Conservation (phyloP, 2,797 vertebrate species). For the Anniella stebbinsi region DNA sequence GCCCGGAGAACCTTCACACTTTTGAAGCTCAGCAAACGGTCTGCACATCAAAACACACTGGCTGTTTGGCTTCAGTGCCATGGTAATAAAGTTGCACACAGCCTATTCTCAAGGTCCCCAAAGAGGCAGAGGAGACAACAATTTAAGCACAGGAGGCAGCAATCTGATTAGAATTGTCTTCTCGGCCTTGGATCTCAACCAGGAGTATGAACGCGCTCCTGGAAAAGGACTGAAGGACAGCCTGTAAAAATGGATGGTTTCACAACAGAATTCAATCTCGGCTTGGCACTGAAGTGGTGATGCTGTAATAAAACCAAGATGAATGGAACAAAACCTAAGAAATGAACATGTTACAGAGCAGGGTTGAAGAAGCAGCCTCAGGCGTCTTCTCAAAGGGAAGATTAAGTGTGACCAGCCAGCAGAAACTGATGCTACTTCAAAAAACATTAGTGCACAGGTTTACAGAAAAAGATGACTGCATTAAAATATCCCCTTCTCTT, state of each 20-base stretch:
- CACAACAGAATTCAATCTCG: conserved; percentile 65
- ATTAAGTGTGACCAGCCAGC: conserved; percentile 62
- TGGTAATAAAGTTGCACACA: conserved; percentile 34
- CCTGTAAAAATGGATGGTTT: conserved; percentile 56
- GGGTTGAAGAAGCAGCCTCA: conserved; percentile 51
- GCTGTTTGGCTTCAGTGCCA: conserved; percentile 30
- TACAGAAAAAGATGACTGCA: conserved; percentile 21
- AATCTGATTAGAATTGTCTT: conserved; percentile 63
- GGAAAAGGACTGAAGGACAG: conserved; percentile 66
- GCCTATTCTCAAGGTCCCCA: conserved; percentile 35
- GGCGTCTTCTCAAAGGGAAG: conserved; percentile 52
- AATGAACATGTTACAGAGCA: conserved; percentile 66
- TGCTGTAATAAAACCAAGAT: conserved; percentile 60
- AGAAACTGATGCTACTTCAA: conserved; percentile 65
- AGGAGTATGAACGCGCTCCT: conserved; percentile 57
- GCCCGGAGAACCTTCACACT: not conserved
- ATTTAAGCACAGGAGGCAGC: conserved; percentile 25
- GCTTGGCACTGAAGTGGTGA: conserved; percentile 64
- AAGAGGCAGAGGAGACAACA: not conserved
- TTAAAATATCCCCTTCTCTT: conserved; percentile 42
- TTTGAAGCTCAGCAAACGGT: not conserved
- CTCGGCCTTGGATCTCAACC: conserved; percentile 63
- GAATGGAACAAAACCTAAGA: conserved; percentile 51
- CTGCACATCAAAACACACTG: not conserved
- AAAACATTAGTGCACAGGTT: conserved; percentile 34